phyloP scores from a whole-genome alignment of 1,140 invertebrate species.

The Neodiprion lecontei region DNA sequence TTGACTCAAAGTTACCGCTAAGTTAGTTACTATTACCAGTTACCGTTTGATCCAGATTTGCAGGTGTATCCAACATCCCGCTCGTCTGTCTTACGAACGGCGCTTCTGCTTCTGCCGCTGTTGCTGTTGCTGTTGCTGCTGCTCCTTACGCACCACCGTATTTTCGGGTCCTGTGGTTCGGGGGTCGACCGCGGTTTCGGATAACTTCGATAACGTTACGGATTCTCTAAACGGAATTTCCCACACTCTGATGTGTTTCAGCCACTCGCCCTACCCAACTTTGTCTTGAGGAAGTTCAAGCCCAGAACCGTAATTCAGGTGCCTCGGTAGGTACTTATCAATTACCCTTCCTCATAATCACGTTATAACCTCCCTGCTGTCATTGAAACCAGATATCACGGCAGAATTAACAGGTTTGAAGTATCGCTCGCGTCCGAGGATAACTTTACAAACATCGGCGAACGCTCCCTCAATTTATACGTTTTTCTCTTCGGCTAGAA shows the following conservation, averaged over 20 bases:
- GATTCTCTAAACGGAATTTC: background rate
- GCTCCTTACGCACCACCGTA: background rate
- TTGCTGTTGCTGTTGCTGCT: too few relatives aligned
- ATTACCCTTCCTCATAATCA: background rate
- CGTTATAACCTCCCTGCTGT: background rate
- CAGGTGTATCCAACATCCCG: background rate
- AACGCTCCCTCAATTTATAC: background rate
- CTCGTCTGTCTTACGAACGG: too few relatives aligned
- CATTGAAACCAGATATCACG: background rate
- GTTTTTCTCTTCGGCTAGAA: too few relatives aligned
- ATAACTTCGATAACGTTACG: slow-evolving; percentile 5
- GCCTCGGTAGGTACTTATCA: background rate
- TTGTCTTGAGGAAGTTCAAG: background rate
- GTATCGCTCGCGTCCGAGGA: background rate
- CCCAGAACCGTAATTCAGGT: background rate
- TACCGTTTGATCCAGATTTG: slow-evolving; percentile 10
- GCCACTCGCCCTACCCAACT: background rate
- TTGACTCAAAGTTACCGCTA: slow-evolving; percentile 47
- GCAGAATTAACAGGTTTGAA: background rate
- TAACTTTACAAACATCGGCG: background rate
- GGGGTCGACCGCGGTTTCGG: slow-evolving; percentile 1
- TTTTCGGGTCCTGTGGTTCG: background rate
- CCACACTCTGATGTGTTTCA: background rate
- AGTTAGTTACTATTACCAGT: slow-evolving; percentile 36
- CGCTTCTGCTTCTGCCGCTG: too few relatives aligned